A percentile compares a stretch with the other conserved stretches of the same genome.
Conservation (phyloP, 2,113 vertebrate species). For the Pipra filicauda region DNA sequence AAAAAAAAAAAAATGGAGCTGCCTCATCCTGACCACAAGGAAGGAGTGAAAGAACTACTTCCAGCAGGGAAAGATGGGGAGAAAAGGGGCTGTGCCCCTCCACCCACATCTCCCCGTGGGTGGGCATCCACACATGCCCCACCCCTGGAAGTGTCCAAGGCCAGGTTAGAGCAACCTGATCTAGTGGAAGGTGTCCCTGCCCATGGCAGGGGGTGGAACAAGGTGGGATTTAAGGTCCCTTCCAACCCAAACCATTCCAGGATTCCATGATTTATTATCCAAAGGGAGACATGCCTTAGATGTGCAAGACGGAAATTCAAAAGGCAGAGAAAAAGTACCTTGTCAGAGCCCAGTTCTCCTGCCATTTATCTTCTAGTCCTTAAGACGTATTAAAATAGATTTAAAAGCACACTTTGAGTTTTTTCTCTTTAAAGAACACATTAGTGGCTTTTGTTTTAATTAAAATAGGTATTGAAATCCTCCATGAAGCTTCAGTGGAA, state of each 20-base stretch:
- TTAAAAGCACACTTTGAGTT: conserved; percentile 71
- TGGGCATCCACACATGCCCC: rapidly evolving
- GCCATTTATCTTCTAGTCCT: conserved; percentile 77
- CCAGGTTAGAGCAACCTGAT: not conserved
- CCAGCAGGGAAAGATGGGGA: not conserved
- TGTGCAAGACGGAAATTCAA: not conserved
- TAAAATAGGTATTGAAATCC: conserved; percentile 83
- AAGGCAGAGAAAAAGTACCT: not conserved
- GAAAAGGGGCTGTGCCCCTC: not conserved
- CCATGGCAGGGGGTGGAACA: not conserved
- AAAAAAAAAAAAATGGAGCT: not conserved
- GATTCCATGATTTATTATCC: not conserved
- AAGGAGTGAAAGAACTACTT: not conserved
- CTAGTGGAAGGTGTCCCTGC: not conserved
- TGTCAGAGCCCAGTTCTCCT: conserved; percentile 46
- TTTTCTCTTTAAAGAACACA: conserved; percentile 75
- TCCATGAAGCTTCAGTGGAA: conserved; percentile 77
- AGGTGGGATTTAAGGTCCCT: not conserved
- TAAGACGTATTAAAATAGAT: conserved; percentile 82
- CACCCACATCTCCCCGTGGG: not conserved
- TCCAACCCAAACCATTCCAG: not conserved
- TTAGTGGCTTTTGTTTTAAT: conserved; percentile 83
- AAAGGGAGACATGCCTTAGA: not conserved
- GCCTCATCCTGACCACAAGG: not conserved
- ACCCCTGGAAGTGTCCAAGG: not conserved